These are phyloP conservation scores for Macrocentrus cingulum DNA, from an alignment of 1,140 invertebrate genomes.

Conservation along the genomic window DNA sequence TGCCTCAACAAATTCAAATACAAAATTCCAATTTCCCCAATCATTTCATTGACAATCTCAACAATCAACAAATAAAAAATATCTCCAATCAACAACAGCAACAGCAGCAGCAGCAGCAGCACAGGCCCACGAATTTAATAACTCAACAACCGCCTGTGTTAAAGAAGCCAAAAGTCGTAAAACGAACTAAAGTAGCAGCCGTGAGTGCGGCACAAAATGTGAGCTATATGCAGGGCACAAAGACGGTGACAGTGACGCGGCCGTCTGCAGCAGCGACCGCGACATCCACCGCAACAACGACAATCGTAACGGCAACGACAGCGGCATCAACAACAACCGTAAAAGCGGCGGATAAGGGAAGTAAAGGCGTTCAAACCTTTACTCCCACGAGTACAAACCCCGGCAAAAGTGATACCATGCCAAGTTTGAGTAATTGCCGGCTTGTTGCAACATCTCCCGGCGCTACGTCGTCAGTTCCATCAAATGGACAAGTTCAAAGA, in stretches of 20 bases:
- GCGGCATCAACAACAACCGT: slow-evolving; percentile 23
- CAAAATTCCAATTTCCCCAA: slow-evolving; percentile 55
- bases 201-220: slow-evolving; percentile 40
- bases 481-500: slow-evolving; percentile 49
- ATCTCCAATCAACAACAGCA: slow-evolving; percentile 33
- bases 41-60: slow-evolving; percentile 57
- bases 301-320: slow-evolving; percentile 32
- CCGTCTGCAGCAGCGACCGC: slow-evolving; percentile 32
- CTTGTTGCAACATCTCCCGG: slow-evolving; percentile 35
- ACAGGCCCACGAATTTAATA: not conserved
- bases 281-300: slow-evolving; percentile 22
- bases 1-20: slow-evolving; percentile 56
- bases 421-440: slow-evolving; percentile 39
- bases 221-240: slow-evolving; percentile 37
- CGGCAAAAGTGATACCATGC: slow-evolving; percentile 41
- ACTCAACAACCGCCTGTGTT: slow-evolving; percentile 31
- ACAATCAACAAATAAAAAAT: slow-evolving; percentile 56
- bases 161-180: slow-evolving; percentile 52
- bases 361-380: slow-evolving; percentile 35
- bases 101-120: slow-evolving; percentile 4
- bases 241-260: slow-evolving; percentile 43
- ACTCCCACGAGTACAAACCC: slow-evolving; percentile 42
- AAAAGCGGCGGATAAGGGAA: slow-evolving; percentile 34
- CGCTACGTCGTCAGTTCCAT: slow-evolving; percentile 40
- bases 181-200: slow-evolving; percentile 45